phyloP scores from a whole-genome alignment of 2,888 invertebrate species.

The Serrognathus titanus region DNA sequence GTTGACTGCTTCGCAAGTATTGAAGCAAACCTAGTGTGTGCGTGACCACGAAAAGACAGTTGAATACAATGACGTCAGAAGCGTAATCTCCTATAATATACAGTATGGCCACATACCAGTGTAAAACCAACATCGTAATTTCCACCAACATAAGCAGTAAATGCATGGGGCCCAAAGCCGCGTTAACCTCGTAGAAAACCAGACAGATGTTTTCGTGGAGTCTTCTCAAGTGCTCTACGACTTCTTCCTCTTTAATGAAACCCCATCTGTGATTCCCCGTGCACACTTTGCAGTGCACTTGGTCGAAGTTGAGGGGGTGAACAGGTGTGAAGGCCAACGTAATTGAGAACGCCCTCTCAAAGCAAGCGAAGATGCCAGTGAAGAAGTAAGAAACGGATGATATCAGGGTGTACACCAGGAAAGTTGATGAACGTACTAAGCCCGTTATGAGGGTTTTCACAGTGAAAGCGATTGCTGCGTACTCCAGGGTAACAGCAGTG shows the following conservation, averaged over 20 bases:
- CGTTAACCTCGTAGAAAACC: background rate
- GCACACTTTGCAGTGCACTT: background rate
- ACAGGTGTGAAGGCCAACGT: background rate
- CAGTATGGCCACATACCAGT: background rate
- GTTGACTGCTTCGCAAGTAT: too few species aligned
- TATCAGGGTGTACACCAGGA: background rate
- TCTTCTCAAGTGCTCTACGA: background rate
- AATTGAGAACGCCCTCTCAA: background rate
- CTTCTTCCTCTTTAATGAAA: background rate
- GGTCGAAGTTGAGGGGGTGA: background rate
- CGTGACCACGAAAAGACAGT: too few species aligned
- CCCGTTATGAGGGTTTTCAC: too few species aligned
- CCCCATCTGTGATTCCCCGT: background rate
- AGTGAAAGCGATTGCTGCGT: too few species aligned
- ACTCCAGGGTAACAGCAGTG: too few species aligned
- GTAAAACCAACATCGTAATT: background rate
- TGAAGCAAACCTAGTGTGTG: too few species aligned
- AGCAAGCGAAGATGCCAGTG: background rate
- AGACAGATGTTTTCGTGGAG: background rate
- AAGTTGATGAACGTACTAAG: background rate
- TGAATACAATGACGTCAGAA: background rate
- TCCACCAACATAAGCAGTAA: background rate
- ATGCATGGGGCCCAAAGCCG: background rate
- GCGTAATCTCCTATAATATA: background rate
- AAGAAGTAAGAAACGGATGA: background rate